Percentiles rank a stretch among this genome's conserved stretches.
Evolutionary conservation across 1,140 invertebrate species (phyloP).

Genomic region (Xylocopa sonorina): DNA sequence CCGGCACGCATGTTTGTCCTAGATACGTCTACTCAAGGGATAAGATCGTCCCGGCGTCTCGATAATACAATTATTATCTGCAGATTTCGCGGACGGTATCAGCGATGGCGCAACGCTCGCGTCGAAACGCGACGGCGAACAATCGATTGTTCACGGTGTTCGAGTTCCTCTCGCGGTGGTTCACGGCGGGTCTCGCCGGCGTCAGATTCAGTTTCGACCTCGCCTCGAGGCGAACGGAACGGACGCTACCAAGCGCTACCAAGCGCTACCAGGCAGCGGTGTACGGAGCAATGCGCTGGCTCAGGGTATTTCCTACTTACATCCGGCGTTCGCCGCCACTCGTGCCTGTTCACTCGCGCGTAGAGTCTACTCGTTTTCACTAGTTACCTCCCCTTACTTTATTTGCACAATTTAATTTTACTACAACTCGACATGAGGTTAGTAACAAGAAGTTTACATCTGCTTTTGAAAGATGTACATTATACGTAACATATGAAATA

Average conservation of each 20-base stretch:
- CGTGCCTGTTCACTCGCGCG: constrained; percentile 49
- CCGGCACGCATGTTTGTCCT: neutral
- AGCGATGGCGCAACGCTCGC: too few relatives aligned
- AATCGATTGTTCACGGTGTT: constrained; percentile 33
- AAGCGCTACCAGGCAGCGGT: constrained; percentile 54
- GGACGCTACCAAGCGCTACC: constrained; percentile 48
- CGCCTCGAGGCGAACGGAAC: constrained; percentile 58
- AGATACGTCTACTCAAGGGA: neutral
- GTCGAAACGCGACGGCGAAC: neutral
- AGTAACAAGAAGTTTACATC: too few relatives aligned
- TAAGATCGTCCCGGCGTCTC: neutral
- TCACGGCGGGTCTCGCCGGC: constrained; percentile 15
- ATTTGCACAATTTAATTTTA: too few relatives aligned
- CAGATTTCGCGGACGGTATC: neutral
- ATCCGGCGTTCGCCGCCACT: constrained; percentile 67
- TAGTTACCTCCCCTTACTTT: too few relatives aligned
- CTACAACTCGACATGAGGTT: too few relatives aligned
- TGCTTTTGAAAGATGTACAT: too few relatives aligned
- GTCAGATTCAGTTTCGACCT: constrained; percentile 62
- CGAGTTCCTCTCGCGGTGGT: constrained; percentile 49
- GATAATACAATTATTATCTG: constrained; percentile 18
- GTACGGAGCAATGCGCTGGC: constrained; percentile 65
- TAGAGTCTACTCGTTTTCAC: too few relatives aligned
- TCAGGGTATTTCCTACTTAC: constrained; percentile 67
- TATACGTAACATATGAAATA: too few relatives aligned